phyloP scores from a whole-genome alignment of 2,888 invertebrate species.

The Ormyrus labotus region DNA sequence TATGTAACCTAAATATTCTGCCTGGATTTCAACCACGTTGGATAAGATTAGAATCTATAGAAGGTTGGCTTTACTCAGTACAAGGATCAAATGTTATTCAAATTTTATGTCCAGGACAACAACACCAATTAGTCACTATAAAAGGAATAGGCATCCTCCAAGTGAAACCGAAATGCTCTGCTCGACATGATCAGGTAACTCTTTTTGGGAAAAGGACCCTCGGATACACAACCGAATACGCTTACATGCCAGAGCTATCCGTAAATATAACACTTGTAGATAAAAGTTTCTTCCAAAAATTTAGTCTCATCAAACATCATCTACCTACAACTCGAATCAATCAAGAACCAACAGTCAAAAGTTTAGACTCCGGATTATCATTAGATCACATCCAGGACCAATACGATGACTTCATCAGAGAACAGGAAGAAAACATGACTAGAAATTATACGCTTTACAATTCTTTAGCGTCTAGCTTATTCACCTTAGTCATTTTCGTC shows the following conservation, averaged over 20 bases:
- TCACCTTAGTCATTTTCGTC: no score
- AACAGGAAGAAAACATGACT: no score
- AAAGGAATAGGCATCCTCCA: neutral
- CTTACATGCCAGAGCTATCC: neutral
- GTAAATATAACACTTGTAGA: neutral
- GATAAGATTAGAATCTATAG: neutral
- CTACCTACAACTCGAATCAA: no score
- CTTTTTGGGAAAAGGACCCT: neutral
- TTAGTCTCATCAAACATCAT: neutral
- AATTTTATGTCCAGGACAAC: neutral
- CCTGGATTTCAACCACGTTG: neutral
- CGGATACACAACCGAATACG: neutral
- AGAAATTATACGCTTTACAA: no score
- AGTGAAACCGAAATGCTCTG: neutral
- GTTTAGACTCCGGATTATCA: no score
- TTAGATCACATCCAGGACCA: no score
- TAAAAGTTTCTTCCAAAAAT: neutral
- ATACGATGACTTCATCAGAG: no score
- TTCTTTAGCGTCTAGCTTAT: no score
- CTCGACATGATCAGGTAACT: neutral
- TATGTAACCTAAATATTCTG: neutral
- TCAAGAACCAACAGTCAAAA: no score
- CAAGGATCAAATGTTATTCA: no score
- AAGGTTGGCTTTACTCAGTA: neutral
- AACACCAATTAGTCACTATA: neutral